These are phyloP conservation scores for Thymallus thymallus DNA, from an alignment of 2,113 vertebrate species.

Conservation along the genomic window DNA sequence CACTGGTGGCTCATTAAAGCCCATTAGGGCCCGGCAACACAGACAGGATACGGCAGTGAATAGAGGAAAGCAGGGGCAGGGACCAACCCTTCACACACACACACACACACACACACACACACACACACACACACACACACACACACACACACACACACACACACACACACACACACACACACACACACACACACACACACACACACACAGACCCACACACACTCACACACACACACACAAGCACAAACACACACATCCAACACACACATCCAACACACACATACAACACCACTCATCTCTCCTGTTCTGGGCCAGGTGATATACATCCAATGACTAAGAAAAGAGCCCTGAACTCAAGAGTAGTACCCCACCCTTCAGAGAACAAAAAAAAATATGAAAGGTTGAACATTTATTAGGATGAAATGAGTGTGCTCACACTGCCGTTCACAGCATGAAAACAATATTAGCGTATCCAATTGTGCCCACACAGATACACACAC, in stretches of 20 bases:
- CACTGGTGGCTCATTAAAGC: conserved; percentile 57
- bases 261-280: conserved; percentile 15
- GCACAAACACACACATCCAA: conserved; percentile 9
- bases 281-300: conserved; percentile 1
- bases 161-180: conserved; percentile 13
- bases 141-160: no score
- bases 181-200: no score
- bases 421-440: no score
- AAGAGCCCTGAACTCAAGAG: background rate
- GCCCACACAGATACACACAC: no score
- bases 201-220: conserved; percentile 40
- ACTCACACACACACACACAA: conserved; percentile 32
- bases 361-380: background rate
- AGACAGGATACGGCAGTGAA: background rate
- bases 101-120: no score
- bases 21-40: conserved; percentile 61
- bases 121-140: no score
- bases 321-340: background rate
- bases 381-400: background rate
- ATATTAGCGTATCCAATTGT: no score
- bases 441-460: no score
- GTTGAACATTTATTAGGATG: no score
- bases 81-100: background rate
- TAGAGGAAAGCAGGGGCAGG: conserved; percentile 5
- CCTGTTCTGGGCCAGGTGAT: conserved; percentile 9